These are phyloP conservation scores for Malurus elegans DNA, from an alignment of 2,113 vertebrate genomes.

Conservation along the genomic window DNA sequence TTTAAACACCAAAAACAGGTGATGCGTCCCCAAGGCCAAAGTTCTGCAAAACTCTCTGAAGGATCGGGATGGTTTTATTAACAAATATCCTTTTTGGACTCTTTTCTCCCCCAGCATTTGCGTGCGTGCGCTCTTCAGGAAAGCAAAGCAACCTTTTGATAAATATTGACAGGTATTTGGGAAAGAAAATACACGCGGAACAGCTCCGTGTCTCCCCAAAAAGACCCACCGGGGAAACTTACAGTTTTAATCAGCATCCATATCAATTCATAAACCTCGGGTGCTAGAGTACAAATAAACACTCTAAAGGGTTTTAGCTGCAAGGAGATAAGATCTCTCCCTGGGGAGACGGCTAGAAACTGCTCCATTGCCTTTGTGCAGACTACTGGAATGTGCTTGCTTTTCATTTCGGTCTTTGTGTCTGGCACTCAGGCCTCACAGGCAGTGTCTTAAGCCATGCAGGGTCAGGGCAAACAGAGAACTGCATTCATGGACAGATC, in stretches of 20 bases:
- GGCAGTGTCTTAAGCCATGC: constrained; percentile 85
- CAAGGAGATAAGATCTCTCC: constrained; percentile 79
- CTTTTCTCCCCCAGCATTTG: not conserved
- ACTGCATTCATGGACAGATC: constrained; percentile 96
- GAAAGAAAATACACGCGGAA: not conserved
- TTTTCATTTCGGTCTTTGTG: constrained; percentile 85
- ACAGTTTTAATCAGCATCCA: constrained; percentile 39
- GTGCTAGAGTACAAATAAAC: constrained; percentile 73
- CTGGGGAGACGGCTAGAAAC: constrained; percentile 73
- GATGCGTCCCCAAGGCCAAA: not conserved
- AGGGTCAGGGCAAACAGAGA: constrained; percentile 93
- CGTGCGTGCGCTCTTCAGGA: not conserved
- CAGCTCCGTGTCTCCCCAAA: not conserved
- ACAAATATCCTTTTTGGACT: rapidly evolving
- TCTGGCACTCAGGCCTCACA: constrained; percentile 82
- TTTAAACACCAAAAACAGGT: rapidly evolving
- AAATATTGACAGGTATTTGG: not conserved
- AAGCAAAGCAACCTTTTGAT: not conserved
- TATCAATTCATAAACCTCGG: constrained; percentile 63
- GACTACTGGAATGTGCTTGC: constrained; percentile 84
- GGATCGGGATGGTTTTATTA: not conserved
- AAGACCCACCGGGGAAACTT: not conserved
- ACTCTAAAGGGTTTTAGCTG: constrained; percentile 70
- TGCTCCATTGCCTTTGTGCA: constrained; percentile 79
- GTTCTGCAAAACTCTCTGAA: not conserved